Base-by-base conservation (phyloP, 1,140 invertebrate species). In the Lepidurus packardi region DNA sequence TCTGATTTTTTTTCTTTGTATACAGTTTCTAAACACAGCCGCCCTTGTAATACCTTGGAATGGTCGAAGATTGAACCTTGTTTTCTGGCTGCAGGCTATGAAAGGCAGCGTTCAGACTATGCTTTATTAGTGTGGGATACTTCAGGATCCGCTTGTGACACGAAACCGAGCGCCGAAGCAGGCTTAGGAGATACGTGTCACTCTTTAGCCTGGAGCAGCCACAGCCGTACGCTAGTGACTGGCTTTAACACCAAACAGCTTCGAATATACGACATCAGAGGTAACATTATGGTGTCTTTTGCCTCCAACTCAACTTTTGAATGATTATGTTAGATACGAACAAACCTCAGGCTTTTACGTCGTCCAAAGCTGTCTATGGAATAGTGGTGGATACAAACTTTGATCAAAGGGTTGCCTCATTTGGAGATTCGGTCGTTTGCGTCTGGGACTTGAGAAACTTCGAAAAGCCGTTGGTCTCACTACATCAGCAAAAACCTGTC, bases 241-340 rank as follows among this genome's bases (percentile, higher is more conserved):
- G 95, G 94, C 10, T 92, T 96, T 87, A 97, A 94, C 85, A 90
- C 92, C 80, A 97, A 96, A 82, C 90, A 92, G 81, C 89, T 98
- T 7, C 93, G 93, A 86, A 88, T 98, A n/a, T 93, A 93, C 84
- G 96, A 98, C 85, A 87, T 97, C 0, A 88, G 95, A 90, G 94
- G 95, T 96, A 86, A 82, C 7, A 44, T 73, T 79, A 75, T n/a
- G n/a, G n/a, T 80, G 24, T 9, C 73, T 77, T 42, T 43, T 73
- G 34, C 44, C n/a, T 73, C 43, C 76, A 73, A 74, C 41, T 24
- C 41, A 43, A 25, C 78, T 78, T 80, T 82, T 79, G 80, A 81
- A 80, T 79, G 80, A 81, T 81, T 79, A 16, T 82, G 84, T 10
- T 80, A 93, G 93, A 94, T 87, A 87, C 89, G 16, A 88, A 88